These are phyloP conservation scores for Cardiocondyla obscurior DNA, from an alignment of 1,140 invertebrate species.

Conservation along the genomic window DNA sequence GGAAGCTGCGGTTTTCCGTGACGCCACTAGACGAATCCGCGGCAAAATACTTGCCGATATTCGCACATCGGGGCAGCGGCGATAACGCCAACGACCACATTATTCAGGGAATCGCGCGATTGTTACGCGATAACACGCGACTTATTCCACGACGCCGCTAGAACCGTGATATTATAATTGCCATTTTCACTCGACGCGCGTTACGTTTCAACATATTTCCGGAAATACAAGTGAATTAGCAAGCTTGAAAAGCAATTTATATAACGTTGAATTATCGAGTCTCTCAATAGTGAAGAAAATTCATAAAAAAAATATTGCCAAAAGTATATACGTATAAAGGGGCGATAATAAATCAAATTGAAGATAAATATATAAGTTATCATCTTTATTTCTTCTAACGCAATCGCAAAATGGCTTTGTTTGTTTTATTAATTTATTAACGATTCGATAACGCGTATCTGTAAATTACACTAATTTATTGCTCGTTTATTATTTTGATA, in stretches of 20 bases:
- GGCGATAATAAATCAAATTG: not conserved
- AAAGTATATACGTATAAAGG: not conserved
- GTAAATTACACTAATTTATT: not conserved
- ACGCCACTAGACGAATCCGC: constrained; percentile 1
- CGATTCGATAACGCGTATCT: not conserved
- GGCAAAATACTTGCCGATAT: not conserved
- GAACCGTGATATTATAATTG: not conserved
- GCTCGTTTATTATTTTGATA: too few relatives aligned
- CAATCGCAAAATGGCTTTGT: not conserved
- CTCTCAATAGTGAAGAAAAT: not conserved
- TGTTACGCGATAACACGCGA: constrained; percentile 35
- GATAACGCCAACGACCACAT: constrained; percentile 27
- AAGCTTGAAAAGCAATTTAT: not conserved
- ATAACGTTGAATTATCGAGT: not conserved
- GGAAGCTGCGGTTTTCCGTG: constrained; percentile 22
- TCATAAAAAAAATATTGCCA: not conserved
- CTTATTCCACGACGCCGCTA: constrained; percentile 22
- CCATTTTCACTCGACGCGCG: not conserved
- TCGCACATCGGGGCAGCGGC: not conserved
- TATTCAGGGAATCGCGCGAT: constrained; percentile 48
- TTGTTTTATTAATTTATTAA: not conserved
- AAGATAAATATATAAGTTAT: not conserved
- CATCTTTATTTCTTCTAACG: not conserved
- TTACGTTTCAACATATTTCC: not conserved
- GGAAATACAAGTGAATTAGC: not conserved